These are phyloP conservation scores for Burhinus bistriatus DNA, from an alignment of 2,113 vertebrate species.

Conservation along the genomic window DNA sequence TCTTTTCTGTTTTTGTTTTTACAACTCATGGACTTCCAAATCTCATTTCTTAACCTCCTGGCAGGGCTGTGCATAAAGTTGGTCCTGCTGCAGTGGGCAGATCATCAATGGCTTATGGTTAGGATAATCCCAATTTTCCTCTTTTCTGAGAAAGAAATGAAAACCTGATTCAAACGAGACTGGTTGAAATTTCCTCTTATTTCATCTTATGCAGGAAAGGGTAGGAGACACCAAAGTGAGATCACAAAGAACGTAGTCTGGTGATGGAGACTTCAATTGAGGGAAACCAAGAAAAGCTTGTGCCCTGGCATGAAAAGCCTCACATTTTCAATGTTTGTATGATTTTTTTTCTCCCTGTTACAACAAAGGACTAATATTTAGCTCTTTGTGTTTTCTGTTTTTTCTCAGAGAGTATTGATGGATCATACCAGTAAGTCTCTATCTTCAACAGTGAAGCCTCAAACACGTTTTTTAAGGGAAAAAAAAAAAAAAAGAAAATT, in stretches of 20 bases:
- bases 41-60: constrained; percentile 9
- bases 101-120: neutral
- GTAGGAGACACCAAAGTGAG: neutral
- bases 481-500: neutral
- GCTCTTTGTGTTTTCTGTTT: neutral
- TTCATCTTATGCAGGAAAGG: neutral
- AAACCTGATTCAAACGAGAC: neutral
- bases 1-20: constrained; percentile 42
- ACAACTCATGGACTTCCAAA: constrained; percentile 1
- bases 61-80: neutral
- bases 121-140: neutral
- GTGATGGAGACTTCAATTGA: neutral
- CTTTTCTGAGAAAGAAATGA: constrained; percentile 13
- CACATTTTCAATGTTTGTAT: neutral
- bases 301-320: neutral
- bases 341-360: neutral
- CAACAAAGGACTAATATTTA: neutral
- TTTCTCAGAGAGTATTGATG: neutral
- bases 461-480: neutral
- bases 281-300: neutral
- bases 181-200: neutral
- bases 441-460: neutral
- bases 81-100: constrained; percentile 8
- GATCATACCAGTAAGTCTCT: neutral
- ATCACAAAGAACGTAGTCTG: neutral